Base-by-base conservation (phyloP, 2,888 invertebrate species). In the Xestia rhomboidea region DNA sequence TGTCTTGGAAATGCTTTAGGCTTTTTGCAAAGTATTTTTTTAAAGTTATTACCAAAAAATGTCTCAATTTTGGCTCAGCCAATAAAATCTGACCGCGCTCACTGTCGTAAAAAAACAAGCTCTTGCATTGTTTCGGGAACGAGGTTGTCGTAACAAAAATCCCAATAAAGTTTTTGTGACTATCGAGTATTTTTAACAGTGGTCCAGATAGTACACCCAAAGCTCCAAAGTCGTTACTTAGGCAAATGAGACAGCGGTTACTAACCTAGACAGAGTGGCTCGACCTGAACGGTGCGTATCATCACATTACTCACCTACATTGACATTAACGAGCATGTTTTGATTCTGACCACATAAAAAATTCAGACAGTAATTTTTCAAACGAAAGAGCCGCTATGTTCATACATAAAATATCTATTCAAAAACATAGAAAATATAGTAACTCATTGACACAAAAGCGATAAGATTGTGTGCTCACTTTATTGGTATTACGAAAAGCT, bases 401-500 rank as follows among this genome's bases (percentile, higher is more conserved):
- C 72, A 83, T 38, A 77, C 54, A 82, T 76, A 82, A 57, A 62
- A 64, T 77, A 81, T 83, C 76, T 79, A 82, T 84, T 81, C 64
- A 66, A 81, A 86, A 73, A 78, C 81, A 70, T 51, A 73, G 76
- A 75, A 81, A 85, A 82, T 84, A 82, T 64, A 81, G 68, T 86
- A 81, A 85, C 81, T 87, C 84, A 88, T 86, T 81, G 86, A 89
- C 87, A 86, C 77, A 86, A 87, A 82, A 77, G 57, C 77, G 91
- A 93, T 92, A 91, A 91, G 87, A 91, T 89, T 89, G 86, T 90
- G 83, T 89, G 77, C 81, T 88, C 86, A 89, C 81, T 91, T 90
- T 89, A 89, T 90, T 89, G 87, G 89, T 89, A 92, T 90, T 90
- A 93, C 91, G 89, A 92, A 92, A 93, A 92, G 92, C 92, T 93